Conservation (phyloP, 2,797 vertebrate species). For the Psittacula echo region DNA sequence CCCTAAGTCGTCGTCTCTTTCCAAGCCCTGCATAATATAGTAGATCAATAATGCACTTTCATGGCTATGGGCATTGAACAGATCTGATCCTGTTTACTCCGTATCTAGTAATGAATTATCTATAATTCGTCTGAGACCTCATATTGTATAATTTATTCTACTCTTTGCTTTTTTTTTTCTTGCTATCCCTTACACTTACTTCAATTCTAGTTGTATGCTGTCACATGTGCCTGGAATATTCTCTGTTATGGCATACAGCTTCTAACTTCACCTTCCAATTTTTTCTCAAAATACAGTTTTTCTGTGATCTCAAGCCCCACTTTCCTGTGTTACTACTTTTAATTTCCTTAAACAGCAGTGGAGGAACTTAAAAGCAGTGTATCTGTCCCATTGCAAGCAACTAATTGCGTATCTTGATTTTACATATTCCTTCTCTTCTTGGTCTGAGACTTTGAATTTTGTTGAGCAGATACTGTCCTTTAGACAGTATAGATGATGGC, state of each 20-base stretch:
- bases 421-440: not conserved
- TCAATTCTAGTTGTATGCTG: not conserved
- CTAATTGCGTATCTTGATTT: not conserved
- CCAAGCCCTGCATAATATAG: constrained; percentile 14
- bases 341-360: not conserved
- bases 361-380: not conserved
- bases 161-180: not conserved
- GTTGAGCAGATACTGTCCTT: not conserved
- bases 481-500: not conserved
- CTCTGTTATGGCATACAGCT: not conserved
- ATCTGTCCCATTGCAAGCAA: not conserved
- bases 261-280: not conserved
- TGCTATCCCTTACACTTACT: not conserved
- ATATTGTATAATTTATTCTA: not conserved
- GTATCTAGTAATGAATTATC: constrained; percentile 48
- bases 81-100: constrained; percentile 42
- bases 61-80: not conserved
- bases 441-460: not conserved
- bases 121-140: not conserved
- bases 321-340: not conserved
- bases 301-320: not conserved
- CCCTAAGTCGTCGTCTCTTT: not conserved
- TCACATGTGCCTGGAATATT: not conserved
- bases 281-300: not conserved
- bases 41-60: constrained; percentile 57